Conservation (phyloP, 64 coral and sea anemone genomes). For the Pachyseris speciosa region DNA sequence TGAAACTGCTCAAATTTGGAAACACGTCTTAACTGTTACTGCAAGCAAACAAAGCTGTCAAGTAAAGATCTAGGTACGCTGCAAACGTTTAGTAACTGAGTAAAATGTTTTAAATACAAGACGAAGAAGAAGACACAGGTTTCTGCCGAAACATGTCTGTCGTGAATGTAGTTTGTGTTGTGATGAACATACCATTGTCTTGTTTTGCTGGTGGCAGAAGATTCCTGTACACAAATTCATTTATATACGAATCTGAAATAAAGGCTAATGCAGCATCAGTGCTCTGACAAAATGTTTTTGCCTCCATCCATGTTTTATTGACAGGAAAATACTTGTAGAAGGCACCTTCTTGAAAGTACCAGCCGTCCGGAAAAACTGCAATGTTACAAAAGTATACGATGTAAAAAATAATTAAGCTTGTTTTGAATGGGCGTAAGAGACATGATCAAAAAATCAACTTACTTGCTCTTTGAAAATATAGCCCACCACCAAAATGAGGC, state of each 20-base stretch:
- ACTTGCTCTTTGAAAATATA: not conserved
- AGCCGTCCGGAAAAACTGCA: not conserved
- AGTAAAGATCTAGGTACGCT: too few species aligned
- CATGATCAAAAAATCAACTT: too few species aligned
- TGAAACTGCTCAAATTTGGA: too few species aligned
- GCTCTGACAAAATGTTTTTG: not conserved
- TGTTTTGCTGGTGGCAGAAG: not conserved
- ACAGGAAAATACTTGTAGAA: not conserved
- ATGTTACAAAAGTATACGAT: too few species aligned
- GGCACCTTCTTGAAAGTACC: not conserved
- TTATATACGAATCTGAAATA: not conserved
- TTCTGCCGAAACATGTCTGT: too few species aligned
- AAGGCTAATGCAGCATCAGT: not conserved
- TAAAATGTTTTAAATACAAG: too few species aligned
- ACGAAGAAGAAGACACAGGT: too few species aligned
- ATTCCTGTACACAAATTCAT: not conserved
- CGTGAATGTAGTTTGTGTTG: too few species aligned
- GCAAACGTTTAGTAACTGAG: too few species aligned
- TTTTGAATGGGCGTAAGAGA: not conserved
- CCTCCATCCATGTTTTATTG: not conserved
- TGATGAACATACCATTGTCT: not conserved
- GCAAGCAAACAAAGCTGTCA: too few species aligned
- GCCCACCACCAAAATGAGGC: not conserved
- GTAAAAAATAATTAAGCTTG: too few species aligned
- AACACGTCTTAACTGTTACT: too few species aligned